These are phyloP conservation scores for Dendrocopos noguchii DNA, from an alignment of 2,113 vertebrate species.

Conservation along the genomic window DNA sequence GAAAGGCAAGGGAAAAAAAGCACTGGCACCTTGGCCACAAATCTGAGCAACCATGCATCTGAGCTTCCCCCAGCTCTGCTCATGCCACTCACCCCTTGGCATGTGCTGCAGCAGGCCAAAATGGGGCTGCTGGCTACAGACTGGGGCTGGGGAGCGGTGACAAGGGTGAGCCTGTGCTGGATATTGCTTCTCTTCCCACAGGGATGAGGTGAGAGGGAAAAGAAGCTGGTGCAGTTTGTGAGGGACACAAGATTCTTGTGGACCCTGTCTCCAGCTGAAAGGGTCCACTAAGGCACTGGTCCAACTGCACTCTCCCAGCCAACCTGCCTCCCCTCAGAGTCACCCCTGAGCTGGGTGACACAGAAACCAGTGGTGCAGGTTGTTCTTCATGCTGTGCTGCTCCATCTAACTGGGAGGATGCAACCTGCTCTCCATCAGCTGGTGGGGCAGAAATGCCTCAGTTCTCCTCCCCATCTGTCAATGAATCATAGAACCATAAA, in stretches of 20 bases:
- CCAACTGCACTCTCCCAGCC: background rate
- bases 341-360: background rate
- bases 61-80: background rate
- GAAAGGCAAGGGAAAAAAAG: background rate
- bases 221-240: background rate
- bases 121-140: background rate
- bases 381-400: background rate
- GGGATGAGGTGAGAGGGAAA: background rate
- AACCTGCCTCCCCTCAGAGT: background rate
- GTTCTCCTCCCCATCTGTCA: background rate
- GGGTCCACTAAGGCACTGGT: background rate
- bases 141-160: background rate
- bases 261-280: background rate
- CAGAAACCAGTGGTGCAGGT: background rate
- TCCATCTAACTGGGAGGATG: background rate
- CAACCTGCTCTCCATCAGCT: background rate
- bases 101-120: background rate
- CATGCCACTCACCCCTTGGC: background rate
- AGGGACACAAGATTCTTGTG: background rate
- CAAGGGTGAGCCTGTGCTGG: rapidly evolving
- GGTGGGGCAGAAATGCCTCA: background rate
- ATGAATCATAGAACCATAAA: background rate
- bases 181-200: background rate
- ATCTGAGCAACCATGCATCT: background rate
- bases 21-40: background rate